These are phyloP conservation scores for Cylloceria caligata DNA, from an alignment of 2,888 invertebrate species.

Conservation along the genomic window DNA sequence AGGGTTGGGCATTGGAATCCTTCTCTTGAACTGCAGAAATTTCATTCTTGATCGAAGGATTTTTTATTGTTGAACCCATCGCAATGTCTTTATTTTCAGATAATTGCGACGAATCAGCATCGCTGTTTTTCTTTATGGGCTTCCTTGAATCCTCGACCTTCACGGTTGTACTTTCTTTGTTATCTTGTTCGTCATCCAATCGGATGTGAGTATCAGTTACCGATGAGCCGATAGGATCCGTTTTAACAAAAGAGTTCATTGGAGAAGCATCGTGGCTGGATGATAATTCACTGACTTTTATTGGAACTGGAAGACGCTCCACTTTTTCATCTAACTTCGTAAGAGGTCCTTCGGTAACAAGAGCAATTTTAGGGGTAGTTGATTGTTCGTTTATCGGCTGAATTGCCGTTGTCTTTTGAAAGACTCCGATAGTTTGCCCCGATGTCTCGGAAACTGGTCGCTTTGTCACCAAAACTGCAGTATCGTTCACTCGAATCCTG, in stretches of 20 bases:
- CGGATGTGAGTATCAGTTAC: constrained; percentile 53
- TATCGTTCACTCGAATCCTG: constrained; percentile 71
- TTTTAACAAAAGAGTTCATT: constrained; percentile 10
- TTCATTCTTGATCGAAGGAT: not conserved
- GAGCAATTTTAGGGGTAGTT: constrained; percentile 38
- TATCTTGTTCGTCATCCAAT: constrained; percentile 44
- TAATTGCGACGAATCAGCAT: constrained; percentile 26
- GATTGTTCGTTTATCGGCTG: constrained; percentile 37
- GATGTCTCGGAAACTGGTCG: constrained; percentile 43
- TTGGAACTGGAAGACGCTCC: constrained; percentile 29
- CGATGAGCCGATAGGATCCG: not conserved
- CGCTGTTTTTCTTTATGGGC: constrained; percentile 57
- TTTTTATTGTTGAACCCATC: constrained; percentile 1
- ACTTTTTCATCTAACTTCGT: constrained; percentile 65
- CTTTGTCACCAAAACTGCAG: constrained; percentile 69
- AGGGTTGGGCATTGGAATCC: constrained; percentile 41
- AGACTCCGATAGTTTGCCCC: constrained; percentile 43
- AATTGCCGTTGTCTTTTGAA: constrained; percentile 30
- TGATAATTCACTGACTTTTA: constrained; percentile 41
- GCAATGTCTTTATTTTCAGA: not conserved
- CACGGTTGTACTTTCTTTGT: constrained; percentile 40
- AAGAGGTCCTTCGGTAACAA: constrained; percentile 46
- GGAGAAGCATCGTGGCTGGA: constrained; percentile 1
- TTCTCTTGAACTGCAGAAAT: constrained; percentile 10
- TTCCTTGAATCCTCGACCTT: constrained; percentile 50